Conservation (phyloP, 2,113 vertebrate genomes). For the Platysternon megacephalum region DNA sequence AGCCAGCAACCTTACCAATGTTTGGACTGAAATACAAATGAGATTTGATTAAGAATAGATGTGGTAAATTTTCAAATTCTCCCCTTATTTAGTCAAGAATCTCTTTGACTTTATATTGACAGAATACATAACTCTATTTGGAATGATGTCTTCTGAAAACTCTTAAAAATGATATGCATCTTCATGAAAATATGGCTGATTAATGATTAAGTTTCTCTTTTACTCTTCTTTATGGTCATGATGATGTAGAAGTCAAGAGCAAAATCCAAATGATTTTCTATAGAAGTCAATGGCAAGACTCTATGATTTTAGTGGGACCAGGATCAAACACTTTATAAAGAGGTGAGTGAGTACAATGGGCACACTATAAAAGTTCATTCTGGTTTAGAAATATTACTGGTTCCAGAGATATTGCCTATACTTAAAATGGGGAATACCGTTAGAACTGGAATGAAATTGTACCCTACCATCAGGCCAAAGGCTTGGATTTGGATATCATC, state of each 20-base stretch:
- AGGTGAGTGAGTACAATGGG: not conserved
- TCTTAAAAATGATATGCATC: not conserved
- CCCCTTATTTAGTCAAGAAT: not conserved
- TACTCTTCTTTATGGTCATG: not conserved
- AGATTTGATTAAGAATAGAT: not conserved
- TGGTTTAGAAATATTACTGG: not conserved
- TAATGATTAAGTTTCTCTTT: not conserved
- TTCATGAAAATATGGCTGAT: not conserved
- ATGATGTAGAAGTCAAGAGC: not conserved
- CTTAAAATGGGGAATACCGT: not conserved
- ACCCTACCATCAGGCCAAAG: not conserved
- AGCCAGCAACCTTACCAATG: not conserved
- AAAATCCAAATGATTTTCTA: not conserved
- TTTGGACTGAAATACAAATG: conserved; percentile 46
- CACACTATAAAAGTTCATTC: not conserved
- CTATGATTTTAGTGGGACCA: not conserved
- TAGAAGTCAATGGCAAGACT: not conserved
- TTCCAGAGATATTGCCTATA: not conserved
- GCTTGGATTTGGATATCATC: not conserved
- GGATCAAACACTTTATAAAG: not conserved
- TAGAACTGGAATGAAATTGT: not conserved
- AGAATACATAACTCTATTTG: not conserved
- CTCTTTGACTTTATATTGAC: not conserved
- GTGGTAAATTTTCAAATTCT: not conserved
- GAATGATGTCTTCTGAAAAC: not conserved